phyloP scores from a whole-genome alignment of 2,888 invertebrate species.

The Hyles lineata region DNA sequence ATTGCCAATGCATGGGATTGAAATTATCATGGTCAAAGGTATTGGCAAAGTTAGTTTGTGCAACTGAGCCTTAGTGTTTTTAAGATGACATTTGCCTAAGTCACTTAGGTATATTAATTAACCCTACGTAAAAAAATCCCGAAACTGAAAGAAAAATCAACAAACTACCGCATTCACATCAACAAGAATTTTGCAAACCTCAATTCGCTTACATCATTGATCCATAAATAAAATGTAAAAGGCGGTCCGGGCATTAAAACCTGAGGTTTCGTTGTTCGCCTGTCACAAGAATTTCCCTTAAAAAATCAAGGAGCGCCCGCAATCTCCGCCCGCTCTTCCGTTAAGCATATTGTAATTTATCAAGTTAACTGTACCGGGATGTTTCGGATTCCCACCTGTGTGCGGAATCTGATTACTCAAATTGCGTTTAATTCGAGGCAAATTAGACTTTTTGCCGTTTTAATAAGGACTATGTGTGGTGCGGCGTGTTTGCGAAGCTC shows the following conservation, averaged over 20 bases:
- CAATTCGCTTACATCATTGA: no score
- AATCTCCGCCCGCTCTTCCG: not conserved
- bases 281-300: not conserved
- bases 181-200: no score
- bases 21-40: no score
- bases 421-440: constrained; percentile 25
- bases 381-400: constrained; percentile 37
- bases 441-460: constrained; percentile 32
- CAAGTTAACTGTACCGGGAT: constrained; percentile 39
- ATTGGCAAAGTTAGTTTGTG: no score
- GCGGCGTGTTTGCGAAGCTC: constrained; percentile 20
- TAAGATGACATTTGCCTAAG: no score
- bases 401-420: constrained; percentile 31
- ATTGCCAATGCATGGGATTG: no score
- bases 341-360: constrained; percentile 32
- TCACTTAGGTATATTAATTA: no score
- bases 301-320: constrained; percentile 22
- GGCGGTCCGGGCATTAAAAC: not conserved
- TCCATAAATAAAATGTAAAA: no score
- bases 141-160: no score
- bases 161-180: no score
- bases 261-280: not conserved
- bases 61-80: no score
- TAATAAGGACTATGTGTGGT: constrained; percentile 27
- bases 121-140: no score